phyloP scores from a whole-genome alignment of 2,888 invertebrate genomes.

The Encarsia formosa region DNA sequence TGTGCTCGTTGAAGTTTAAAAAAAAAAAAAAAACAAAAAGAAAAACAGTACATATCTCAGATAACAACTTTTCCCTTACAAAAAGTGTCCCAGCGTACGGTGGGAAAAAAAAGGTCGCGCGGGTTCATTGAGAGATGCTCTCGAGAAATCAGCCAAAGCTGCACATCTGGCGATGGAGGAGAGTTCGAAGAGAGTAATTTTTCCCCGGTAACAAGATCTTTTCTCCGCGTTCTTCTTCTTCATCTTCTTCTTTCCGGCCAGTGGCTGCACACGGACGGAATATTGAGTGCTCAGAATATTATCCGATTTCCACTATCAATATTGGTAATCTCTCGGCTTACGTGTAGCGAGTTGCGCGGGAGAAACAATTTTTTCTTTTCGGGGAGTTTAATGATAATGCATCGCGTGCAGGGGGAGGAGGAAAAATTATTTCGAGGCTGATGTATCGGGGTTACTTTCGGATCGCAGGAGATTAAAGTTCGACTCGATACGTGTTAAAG shows the following conservation, averaged over 20 bases:
- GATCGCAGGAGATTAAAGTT: neutral
- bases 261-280: slow-evolving; percentile 11
- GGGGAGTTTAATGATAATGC: neutral
- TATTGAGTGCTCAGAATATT: slow-evolving; percentile 30
- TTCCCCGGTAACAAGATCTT: slow-evolving; percentile 27
- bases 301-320: slow-evolving; percentile 30
- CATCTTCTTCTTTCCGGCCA: neutral
- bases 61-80: neutral
- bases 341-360: slow-evolving; percentile 37
- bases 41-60: neutral
- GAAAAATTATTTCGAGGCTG: neutral
- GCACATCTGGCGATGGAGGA: slow-evolving; percentile 29
- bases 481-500: neutral
- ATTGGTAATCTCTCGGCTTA: slow-evolving; percentile 29
- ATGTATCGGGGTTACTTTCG: neutral
- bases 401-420: neutral
- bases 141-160: slow-evolving; percentile 28
- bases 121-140: slow-evolving; percentile 28
- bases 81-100: neutral
- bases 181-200: slow-evolving; percentile 27
- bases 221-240: neutral
- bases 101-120: neutral
- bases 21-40: slow-evolving; percentile 13
- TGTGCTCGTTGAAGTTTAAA: no score
- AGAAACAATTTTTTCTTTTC: slow-evolving; percentile 73